These are phyloP conservation scores for Slavum lentiscoides DNA, from an alignment of 2,888 invertebrate species.

Conservation along the genomic window DNA sequence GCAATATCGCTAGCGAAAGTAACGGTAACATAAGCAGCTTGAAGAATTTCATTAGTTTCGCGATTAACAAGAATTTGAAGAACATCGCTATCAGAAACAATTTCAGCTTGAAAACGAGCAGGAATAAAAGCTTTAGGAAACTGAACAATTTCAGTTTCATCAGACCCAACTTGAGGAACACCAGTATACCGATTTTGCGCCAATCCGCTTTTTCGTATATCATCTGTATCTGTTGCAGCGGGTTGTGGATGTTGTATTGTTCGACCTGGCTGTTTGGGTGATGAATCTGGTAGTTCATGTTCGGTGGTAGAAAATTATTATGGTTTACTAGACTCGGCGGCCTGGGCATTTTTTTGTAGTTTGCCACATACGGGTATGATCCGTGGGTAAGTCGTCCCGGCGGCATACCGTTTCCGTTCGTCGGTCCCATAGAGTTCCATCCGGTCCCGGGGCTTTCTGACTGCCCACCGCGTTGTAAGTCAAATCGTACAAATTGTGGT, in stretches of 20 bases:
- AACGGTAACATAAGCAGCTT: constrained; percentile 56
- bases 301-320: not conserved
- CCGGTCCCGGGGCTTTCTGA: not conserved
- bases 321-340: not conserved
- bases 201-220: constrained; percentile 20
- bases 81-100: constrained; percentile 55
- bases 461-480: not conserved
- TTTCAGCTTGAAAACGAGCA: constrained; percentile 55
- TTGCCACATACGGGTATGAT: not conserved
- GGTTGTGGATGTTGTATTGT: not conserved
- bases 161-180: constrained; percentile 56
- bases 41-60: constrained; percentile 56
- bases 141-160: constrained; percentile 55
- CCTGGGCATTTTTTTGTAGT: not conserved
- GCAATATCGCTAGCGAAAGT: constrained; percentile 51
- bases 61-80: constrained; percentile 56
- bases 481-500: constrained; percentile 3
- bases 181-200: constrained; percentile 55
- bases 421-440: not conserved
- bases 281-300: not conserved
- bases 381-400: not conserved
- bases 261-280: not conserved
- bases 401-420: not conserved
- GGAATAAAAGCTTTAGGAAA: constrained; percentile 54
- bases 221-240: constrained; percentile 21